Percentiles rank a stretch among this genome's conserved stretches.
Conservation (phyloP, 2,797 vertebrate species). For the Alosa sapidissima region DNA sequence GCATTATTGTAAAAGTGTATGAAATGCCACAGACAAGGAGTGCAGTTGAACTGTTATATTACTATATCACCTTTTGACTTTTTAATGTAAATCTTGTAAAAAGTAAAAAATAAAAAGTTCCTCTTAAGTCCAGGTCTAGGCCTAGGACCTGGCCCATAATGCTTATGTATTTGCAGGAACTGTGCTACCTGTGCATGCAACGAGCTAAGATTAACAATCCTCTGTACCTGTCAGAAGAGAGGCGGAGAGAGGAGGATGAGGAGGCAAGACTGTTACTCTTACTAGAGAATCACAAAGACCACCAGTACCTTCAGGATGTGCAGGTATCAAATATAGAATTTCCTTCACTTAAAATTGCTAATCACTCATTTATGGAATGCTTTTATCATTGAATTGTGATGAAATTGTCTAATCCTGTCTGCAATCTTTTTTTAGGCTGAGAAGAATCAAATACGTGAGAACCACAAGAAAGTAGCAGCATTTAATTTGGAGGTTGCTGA, state of each 20-base stretch:
- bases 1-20: not conserved
- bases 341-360: not conserved
- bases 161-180: conserved; percentile 67
- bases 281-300: conserved; percentile 68
- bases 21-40: not conserved
- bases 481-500: conserved; percentile 75
- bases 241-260: conserved; percentile 63
- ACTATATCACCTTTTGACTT: too few species aligned
- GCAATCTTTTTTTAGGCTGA: conserved; percentile 49
- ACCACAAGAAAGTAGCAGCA: conserved; percentile 68
- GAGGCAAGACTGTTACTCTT: conserved; percentile 72
- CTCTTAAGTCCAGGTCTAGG: too few species aligned
- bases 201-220: conserved; percentile 71
- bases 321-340: conserved; percentile 63
- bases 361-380: not conserved
- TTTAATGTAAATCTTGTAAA: too few species aligned
- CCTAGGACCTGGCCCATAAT: not conserved
- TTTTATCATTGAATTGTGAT: not conserved
- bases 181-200: conserved; percentile 84
- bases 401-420: not conserved
- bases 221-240: conserved; percentile 63
- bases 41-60: not conserved
- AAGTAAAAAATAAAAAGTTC: too few species aligned
- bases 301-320: conserved; percentile 64
- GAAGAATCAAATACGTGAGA: conserved; percentile 59